Percentiles rank a stretch among this genome's conserved stretches.
Evolutionary conservation across 1,140 invertebrate genomes (phyloP).

Genomic region (Drosophila kurseongensis): DNA sequence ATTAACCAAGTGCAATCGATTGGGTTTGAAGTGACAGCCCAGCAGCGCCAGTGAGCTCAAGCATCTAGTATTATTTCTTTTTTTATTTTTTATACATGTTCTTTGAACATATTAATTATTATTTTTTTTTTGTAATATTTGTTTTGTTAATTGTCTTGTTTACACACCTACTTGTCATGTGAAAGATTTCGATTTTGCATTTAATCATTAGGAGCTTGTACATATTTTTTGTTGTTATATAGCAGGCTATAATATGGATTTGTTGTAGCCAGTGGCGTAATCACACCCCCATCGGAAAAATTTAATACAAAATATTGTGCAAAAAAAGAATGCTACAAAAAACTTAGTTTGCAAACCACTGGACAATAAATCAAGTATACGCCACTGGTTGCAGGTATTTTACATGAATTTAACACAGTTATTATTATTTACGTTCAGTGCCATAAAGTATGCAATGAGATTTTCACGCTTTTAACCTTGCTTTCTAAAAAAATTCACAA

Average conservation of each 20-base stretch:
- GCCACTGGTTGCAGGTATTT: not conserved
- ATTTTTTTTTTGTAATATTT: slow-evolving; percentile 22
- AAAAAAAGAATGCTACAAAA: no score
- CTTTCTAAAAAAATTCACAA: slow-evolving; percentile 28
- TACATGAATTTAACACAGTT: slow-evolving; percentile 14
- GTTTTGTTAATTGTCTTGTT: slow-evolving; percentile 41
- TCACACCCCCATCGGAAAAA: no score
- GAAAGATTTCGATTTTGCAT: slow-evolving; percentile 25
- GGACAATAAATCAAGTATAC: no score
- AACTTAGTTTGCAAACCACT: no score
- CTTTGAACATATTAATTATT: not conserved
- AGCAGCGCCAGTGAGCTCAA: slow-evolving; percentile 25
- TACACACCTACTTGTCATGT: slow-evolving; percentile 62
- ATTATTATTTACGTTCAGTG: slow-evolving; percentile 47
- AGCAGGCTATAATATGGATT: slow-evolving; percentile 10
- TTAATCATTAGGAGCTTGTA: slow-evolving; percentile 33
- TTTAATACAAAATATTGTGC: no score
- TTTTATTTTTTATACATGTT: not conserved
- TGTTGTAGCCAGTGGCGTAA: not conserved
- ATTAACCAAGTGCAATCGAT: slow-evolving; percentile 44
- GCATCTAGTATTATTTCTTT: slow-evolving; percentile 39
- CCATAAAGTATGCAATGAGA: slow-evolving; percentile 81
- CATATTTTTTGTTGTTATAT: slow-evolving; percentile 32
- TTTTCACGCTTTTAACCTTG: slow-evolving; percentile 81
- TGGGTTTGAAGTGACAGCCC: slow-evolving; percentile 24